Percentiles rank a stretch among this genome's conserved stretches.
Conservation (phyloP, 2,888 invertebrate genomes). For the Cheilosia impressa region DNA sequence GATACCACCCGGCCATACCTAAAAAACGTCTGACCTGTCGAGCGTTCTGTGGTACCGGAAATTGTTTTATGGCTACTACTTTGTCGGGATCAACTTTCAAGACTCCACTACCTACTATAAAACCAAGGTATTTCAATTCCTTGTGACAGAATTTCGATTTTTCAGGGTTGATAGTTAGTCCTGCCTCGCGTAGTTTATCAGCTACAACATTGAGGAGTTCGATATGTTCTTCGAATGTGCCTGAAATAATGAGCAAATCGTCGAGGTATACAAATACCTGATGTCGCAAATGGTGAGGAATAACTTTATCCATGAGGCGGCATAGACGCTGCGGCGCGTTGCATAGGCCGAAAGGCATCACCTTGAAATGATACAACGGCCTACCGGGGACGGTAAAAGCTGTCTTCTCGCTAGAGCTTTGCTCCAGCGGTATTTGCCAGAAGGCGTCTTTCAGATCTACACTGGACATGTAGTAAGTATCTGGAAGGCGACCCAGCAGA, state of each 20-base stretch:
- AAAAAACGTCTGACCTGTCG: constrained; percentile 16
- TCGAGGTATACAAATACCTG: constrained; percentile 26
- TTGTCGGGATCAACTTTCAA: not conserved
- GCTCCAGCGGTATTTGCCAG: constrained; percentile 15
- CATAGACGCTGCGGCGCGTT: too few relatives aligned
- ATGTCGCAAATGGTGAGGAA: not conserved
- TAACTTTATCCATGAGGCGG: not conserved
- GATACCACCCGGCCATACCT: constrained; percentile 20
- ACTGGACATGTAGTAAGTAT: not conserved
- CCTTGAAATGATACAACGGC: too few relatives aligned
- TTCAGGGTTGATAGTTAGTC: not conserved
- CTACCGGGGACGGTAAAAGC: too few relatives aligned
- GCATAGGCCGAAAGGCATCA: too few relatives aligned
- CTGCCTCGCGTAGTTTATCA: not conserved
- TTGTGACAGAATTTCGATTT: not conserved
- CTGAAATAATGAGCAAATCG: constrained; percentile 1
- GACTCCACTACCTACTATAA: not conserved
- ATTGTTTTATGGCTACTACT: not conserved
- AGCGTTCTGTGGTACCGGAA: constrained; percentile 4
- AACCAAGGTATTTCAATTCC: not conserved
- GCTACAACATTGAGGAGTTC: not conserved
- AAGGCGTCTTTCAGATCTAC: constrained; percentile 4
- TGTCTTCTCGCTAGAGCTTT: not conserved
- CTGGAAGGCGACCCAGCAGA: not conserved
- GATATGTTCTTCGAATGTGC: constrained; percentile 5